Evolutionary conservation across 2,888 invertebrate species (phyloP), one percentile per base, ranked within the genome.

Genomic region (Nyleta sp.): DNA sequence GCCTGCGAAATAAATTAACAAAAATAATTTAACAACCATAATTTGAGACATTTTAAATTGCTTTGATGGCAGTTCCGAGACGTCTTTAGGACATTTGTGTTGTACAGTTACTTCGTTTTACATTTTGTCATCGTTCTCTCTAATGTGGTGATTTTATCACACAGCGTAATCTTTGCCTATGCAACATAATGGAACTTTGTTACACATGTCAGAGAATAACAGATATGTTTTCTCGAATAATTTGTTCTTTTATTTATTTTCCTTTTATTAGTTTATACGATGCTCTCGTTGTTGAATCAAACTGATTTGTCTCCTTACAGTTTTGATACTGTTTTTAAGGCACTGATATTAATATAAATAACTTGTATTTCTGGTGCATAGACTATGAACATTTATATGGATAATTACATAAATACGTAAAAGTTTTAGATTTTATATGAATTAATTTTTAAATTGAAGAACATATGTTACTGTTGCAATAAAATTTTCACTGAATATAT

Each of bases 241-340:
- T 67, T 55, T 40, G 15, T 1, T 31, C n/a, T 0, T 22, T 40
- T 48, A 13, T 40, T 1, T 60, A 31, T n/a, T 20, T 44, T 6
- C 10, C 17, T 31, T 53, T 52, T 53, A 17, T 22, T 20, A 8
- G 2, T 59, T 52, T 24, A 50, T 4, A 59, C n/a, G 31, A 53
- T 70, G 13, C 20, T 71, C 4, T 35, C 18, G 31, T 33, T 53
- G n/a, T 33, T 52, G 31, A 60, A 53, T 68, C 22, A 62, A 67
- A 68, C 55, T 68, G 28, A 55, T 70, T 70, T 60, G 57, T 65
- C 40, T 60, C 20, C 7, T 38, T 50, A 65, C 22, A 70, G 33
- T 50, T 72, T 57, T 64, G 33, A 72, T 71, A 71, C 40, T 44
- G 55, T 48, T 59, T 17, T 72, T 75, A 79, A 79, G 79, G 79